A percentile compares a stretch with the other conserved stretches of the same genome.
These are phyloP conservation scores for Pseudomyrmex dendroicus DNA, from an alignment of 1,140 invertebrate genomes.

Conservation along the genomic window DNA sequence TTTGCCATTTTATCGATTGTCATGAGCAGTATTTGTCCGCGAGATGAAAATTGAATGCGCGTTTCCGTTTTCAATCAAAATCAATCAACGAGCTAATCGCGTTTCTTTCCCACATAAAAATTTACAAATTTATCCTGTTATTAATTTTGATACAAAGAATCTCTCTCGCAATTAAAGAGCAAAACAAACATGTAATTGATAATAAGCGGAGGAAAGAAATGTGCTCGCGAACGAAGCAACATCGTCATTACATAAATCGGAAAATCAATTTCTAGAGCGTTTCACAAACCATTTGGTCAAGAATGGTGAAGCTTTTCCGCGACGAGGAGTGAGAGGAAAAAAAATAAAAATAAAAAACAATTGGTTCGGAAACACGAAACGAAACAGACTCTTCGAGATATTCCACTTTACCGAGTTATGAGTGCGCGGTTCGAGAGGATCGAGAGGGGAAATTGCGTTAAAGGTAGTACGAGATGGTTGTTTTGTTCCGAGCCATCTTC, in stretches of 20 bases:
- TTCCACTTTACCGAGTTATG: conserved; percentile 49
- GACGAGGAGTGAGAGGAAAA: background rate
- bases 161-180: background rate
- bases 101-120: background rate
- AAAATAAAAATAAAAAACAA: background rate
- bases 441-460: conserved; percentile 40
- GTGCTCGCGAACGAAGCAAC: background rate
- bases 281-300: conserved; percentile 17
- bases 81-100: background rate
- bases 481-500: conserved; percentile 25
- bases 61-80: background rate
- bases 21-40: conserved; percentile 17
- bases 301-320: conserved; percentile 8
- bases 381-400: conserved; percentile 46
- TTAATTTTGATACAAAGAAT: conserved; percentile 1
- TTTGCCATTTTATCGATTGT: conserved; percentile 56
- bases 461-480: conserved; percentile 32
- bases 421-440: conserved; percentile 33
- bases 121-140: background rate
- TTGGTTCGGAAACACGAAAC: background rate
- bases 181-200: background rate
- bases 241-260: background rate
- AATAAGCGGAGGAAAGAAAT: background rate
- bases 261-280: conserved; percentile 19
- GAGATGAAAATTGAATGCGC: conserved; percentile 8